Percentiles rank a stretch among this genome's conserved stretches.
Conservation (phyloP, 1,140 invertebrate genomes). For the Aleiodes sp. region DNA sequence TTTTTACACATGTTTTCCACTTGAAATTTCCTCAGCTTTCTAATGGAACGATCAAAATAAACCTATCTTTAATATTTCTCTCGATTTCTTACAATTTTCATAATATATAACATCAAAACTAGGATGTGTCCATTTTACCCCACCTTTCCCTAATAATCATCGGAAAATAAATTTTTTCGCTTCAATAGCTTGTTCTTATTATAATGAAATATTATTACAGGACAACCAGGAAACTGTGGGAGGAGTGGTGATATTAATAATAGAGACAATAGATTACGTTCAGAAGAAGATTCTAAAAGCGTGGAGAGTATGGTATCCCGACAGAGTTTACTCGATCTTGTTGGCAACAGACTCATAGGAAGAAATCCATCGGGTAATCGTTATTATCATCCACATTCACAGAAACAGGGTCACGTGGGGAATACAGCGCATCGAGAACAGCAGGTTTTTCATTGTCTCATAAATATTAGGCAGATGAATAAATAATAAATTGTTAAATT, state of each 20-base stretch:
- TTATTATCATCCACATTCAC: constrained; percentile 57
- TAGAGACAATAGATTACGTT: constrained; percentile 34
- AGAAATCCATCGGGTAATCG: constrained; percentile 60
- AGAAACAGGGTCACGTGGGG: constrained; percentile 22
- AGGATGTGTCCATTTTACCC: no score
- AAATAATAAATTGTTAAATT: constrained; percentile 32
- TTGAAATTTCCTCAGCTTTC: no score
- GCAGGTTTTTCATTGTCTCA: constrained; percentile 60
- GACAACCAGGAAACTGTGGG: constrained; percentile 27
- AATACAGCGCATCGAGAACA: constrained; percentile 50
- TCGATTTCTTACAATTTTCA: no score
- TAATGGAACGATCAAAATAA: no score
- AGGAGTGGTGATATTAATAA: constrained; percentile 33
- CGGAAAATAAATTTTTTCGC: no score
- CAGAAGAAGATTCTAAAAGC: constrained; percentile 61
- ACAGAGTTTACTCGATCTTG: constrained; percentile 63
- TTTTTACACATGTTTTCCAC: background rate
- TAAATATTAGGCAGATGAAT: no score
- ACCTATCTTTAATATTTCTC: no score
- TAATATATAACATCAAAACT: no score
- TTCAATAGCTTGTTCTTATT: no score
- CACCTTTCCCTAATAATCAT: no score
- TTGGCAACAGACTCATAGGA: constrained; percentile 61
- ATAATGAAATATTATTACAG: constrained; percentile 18
- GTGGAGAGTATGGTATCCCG: constrained; percentile 57